Base-by-base conservation (phyloP, 2,888 invertebrate species). In the Athalia rosae region DNA sequence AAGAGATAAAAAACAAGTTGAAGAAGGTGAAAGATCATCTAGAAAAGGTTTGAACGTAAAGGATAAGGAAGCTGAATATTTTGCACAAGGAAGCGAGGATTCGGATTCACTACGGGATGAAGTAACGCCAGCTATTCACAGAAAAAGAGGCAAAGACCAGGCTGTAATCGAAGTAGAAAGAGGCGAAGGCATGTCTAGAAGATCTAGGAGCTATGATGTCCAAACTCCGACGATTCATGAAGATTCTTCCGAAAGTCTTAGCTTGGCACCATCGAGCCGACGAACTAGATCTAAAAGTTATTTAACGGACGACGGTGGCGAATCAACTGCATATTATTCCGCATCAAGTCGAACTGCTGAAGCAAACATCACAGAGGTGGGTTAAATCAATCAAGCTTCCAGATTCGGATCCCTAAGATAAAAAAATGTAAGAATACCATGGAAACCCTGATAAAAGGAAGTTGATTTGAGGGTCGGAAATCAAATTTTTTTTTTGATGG, bases 31-130 rank as follows among this genome's bases (percentile, higher is more conserved):
- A 69, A 43, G 80, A 80, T 15, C 78, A 79, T 4, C 73, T 66
- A 79, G 77, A 78, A 81, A 53, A 79, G 78, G 76, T 53, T 86
- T 89, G 83, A 87, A 88, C 3, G 84, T 87, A 3, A 90, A 90
- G 74, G 88, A 89, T 78, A 89, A 67, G 48, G 79, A 73, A 69
- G 76, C 66, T 43, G 78, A 78, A 79, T 71, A 77, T n/a, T 13
- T 62, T 8, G 50, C 76, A 13, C 56, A 45, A 15, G 43, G 43
- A 43, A 73, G 73, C 5, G 77, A 81, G 56, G 63, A 45, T 11
- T 67, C 67, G 47, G 77, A 67, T 11, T 77, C 80, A 28, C 56
- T 76, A 50, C 62, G 73, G 9, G 80, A 79, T 48, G 77, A 79
- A 41, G 66, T 78, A 58, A 4, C 48, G 6, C 71, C 71, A 73